phyloP scores from a whole-genome alignment of 2,797 vertebrate species.

The Falco novaeseelandiae region DNA sequence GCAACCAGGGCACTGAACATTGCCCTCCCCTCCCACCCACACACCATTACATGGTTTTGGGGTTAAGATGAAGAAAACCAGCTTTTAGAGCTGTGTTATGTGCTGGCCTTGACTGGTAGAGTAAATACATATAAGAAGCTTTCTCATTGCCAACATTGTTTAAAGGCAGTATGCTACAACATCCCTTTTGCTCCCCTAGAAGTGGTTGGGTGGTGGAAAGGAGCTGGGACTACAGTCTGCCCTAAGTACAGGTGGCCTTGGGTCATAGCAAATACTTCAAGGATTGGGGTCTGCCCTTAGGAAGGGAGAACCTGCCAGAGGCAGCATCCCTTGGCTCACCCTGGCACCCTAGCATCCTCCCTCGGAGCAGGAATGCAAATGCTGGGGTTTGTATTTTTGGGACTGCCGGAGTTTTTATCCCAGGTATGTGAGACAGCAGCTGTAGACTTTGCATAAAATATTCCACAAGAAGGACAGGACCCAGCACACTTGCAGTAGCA shows the following conservation, averaged over 20 bases:
- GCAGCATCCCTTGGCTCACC: background rate
- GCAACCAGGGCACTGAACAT: background rate
- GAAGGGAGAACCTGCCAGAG: background rate
- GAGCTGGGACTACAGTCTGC: background rate
- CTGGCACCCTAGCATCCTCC: background rate
- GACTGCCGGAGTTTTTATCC: background rate
- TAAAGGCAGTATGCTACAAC: background rate
- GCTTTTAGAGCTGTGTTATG: background rate
- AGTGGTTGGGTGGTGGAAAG: background rate
- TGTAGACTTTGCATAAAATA: background rate
- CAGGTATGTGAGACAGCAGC: background rate
- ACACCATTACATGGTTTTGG: background rate
- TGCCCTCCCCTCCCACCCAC: background rate
- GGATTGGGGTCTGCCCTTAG: background rate
- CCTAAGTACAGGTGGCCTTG: accelerated
- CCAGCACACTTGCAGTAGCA: background rate
- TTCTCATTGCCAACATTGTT: background rate
- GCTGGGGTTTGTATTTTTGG: background rate
- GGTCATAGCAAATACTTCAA: background rate
- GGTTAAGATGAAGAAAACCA: background rate
- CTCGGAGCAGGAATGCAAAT: background rate
- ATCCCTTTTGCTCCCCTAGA: background rate
- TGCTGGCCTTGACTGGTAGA: background rate
- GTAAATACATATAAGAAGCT: background rate
- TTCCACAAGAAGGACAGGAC: background rate